Evolutionary conservation across 2,888 invertebrate species (phyloP).

Genomic region (Podabrus alpinus): DNA sequence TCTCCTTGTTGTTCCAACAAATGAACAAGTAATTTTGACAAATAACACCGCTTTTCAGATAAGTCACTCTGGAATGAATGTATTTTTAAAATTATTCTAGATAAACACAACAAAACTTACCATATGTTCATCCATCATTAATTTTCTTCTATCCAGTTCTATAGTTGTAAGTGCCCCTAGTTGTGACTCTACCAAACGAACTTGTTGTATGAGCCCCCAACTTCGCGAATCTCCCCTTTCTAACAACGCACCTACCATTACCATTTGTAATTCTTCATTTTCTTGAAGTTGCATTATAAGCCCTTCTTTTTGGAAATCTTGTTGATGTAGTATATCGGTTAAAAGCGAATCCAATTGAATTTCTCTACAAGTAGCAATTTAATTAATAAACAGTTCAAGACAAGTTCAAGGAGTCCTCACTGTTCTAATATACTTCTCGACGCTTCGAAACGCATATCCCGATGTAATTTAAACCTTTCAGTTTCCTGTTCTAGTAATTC

Average conservation of each 20-base stretch:
- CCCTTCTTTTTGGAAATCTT: slow-evolving; percentile 64
- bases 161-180: slow-evolving; percentile 72
- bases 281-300: slow-evolving; percentile 66
- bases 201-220: slow-evolving; percentile 78
- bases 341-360: slow-evolving; percentile 65
- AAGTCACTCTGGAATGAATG: slow-evolving; percentile 62
- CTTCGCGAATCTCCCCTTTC: slow-evolving; percentile 75
- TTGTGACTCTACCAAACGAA: slow-evolving; percentile 72
- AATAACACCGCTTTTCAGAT: slow-evolving; percentile 67
- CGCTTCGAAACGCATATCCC: slow-evolving; percentile 59
- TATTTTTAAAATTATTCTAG: slow-evolving; percentile 14
- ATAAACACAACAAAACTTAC: slow-evolving; percentile 51
- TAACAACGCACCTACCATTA: slow-evolving; percentile 70
- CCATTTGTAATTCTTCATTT: slow-evolving; percentile 74
- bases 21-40: slow-evolving; percentile 70
- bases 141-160: slow-evolving; percentile 72
- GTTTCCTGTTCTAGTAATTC: slow-evolving; percentile 70
- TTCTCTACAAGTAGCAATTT: slow-evolving; percentile 55
- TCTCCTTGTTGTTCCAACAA: slow-evolving; percentile 70
- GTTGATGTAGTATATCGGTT: slow-evolving; percentile 63
- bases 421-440: slow-evolving; percentile 68
- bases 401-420: slow-evolving; percentile 45
- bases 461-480: slow-evolving; percentile 65
- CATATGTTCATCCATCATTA: slow-evolving; percentile 69
- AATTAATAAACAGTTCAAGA: not conserved